Evolutionary conservation across 2,113 vertebrate genomes (phyloP), one percentile per base, ranked within the genome.

Genomic region (Cathartes aura): DNA sequence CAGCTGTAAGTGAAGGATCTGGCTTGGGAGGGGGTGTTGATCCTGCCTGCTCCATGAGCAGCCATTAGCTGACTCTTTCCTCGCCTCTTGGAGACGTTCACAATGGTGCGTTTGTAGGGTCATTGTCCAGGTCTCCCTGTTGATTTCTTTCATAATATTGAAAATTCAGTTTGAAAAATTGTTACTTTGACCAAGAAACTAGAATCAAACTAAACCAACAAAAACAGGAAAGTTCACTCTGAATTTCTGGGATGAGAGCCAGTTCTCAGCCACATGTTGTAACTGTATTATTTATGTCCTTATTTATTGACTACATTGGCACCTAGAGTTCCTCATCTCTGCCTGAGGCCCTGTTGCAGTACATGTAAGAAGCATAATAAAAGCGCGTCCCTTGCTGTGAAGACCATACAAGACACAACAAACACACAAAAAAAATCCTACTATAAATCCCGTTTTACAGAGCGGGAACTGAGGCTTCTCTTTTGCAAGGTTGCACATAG

Each of bases 221-320:
- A 90, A 97, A 94, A 6, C 78, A 94, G 74, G 84, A 47, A 80
- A 86, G 85, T 63, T 96, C 66, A 52, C 78, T 96, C 78, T 91
- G 80, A 63, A 85, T 88, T 96, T 96, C 95, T 97, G 91, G 94
- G 91, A 86, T 93, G 84, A 27, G 73, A 86, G 94, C 89, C 95
- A 97, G 89, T 90, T 94, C 87, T 93, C 71, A 90, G 87, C 84
- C 87, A 80, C 91, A 72, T 89, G 92, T 79, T 95, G 34, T 87
- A 89, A 71, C 52, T 87, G 60, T 74, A 53, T 96, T 97, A 96
- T 96, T 96, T 96, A 96, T 94, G 84, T 95, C 59, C 74, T 86
- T 96, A 95, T 96, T 95, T 97, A 96, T 93, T 96, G 94, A 52
- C 94, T 96, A n/a, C 90, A 78, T 86, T 97, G 94, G 95, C 96